Evolutionary conservation across 1,140 invertebrate genomes (phyloP).

Genomic region (Palaemon carinicauda): DNA sequence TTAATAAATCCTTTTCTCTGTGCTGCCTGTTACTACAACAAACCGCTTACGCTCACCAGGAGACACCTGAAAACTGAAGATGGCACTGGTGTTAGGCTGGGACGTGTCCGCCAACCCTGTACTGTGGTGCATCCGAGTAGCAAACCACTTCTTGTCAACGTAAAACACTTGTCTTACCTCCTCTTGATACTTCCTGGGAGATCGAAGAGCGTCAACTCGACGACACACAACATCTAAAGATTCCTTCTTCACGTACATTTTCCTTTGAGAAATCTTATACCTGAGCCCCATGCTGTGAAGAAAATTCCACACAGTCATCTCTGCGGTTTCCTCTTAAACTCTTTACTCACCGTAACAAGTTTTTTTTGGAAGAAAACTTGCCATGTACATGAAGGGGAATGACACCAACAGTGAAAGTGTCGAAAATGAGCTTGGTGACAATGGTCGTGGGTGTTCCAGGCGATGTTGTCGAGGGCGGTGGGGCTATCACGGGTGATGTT

Average conservation of each 20-base stretch:
- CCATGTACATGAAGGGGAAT: no score
- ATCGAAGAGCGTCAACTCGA: background rate
- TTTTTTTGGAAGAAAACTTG: no score
- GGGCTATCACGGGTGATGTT: background rate
- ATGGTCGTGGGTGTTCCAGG: no score
- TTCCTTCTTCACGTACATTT: no score
- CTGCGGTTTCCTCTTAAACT: no score
- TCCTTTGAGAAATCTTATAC: no score
- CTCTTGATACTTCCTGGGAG: background rate
- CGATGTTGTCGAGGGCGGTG: no score
- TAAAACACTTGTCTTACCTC: background rate
- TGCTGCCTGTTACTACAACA: background rate
- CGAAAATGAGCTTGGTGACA: no score
- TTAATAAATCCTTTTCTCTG: background rate
- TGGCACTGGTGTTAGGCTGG: background rate
- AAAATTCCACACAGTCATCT: background rate
- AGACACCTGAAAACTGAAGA: constrained; percentile 3
- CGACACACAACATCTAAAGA: constrained; percentile 2
- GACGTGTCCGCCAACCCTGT: background rate
- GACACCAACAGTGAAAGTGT: background rate
- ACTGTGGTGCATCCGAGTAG: constrained; percentile 1
- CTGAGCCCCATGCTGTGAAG: no score
- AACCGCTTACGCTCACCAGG: no score
- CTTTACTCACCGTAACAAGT: no score
- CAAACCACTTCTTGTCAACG: constrained; percentile 8